Base-by-base conservation (phyloP, 2,888 invertebrate genomes). In the Phaonia tiefii region DNA sequence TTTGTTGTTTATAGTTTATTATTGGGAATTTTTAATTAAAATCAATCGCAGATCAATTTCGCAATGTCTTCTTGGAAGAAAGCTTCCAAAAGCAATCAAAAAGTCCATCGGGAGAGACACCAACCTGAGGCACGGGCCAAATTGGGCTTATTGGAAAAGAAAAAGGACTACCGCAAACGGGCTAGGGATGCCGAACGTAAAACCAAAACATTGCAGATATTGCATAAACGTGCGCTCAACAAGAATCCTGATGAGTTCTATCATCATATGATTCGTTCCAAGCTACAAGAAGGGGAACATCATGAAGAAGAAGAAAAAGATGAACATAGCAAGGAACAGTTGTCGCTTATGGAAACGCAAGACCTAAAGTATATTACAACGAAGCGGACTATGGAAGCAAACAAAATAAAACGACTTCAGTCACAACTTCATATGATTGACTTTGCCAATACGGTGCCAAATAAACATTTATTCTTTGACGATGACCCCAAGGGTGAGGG, bases 231-330 rank as follows among this genome's bases (percentile, higher is more conserved):
- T 78, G 98, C 98, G 0, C 91, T 97, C 22, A 96, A 98, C 88
- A 96, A 95, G 89, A 99, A 99, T 92, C 98, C 98, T 0, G 99
- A 99, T 94, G 99, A 99, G 90, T 99, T 99, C 91, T 97, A 99
- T 90, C 97, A 97, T 91, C 98, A 98, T 88, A 99, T 99, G 99
- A 94, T 98, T 75, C 97, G 97, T 89, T 96, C 98, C 0, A 94
- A 94, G 90, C 91, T 95, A 0, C 90, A 92, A 79, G 90, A 92
- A 86, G 94, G 93, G 86, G 92, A 91, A 75, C 95, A 95, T 86
- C 94, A 94, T 88, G 94, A 96, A n/a, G 91, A 94, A 44, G 91
- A 92, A 25, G 94, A 95, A 80, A 94, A 95, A 82, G 94, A 94
- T 54, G 95, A 96, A 86, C 94, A 96, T 84, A 95, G 95, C 1